Conservation (phyloP, 2,113 vertebrate genomes). For the Nibea coibor region DNA sequence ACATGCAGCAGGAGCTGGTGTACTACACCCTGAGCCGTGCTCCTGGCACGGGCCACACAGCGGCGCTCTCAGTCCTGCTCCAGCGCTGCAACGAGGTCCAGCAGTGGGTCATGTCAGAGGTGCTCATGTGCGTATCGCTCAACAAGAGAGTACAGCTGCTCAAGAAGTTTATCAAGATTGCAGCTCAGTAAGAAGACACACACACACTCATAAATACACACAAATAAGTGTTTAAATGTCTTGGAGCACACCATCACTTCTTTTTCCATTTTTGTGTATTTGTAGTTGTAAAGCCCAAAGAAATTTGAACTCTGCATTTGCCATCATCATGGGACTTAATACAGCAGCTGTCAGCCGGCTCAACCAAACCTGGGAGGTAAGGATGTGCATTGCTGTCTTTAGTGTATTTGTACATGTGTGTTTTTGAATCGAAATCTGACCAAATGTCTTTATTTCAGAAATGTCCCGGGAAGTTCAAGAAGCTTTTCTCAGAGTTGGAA, state of each 20-base stretch:
- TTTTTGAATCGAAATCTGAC: background rate
- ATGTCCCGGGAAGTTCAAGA: constrained; percentile 98
- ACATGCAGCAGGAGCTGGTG: constrained; percentile 95
- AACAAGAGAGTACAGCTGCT: constrained; percentile 96
- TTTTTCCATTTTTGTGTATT: constrained; percentile 5
- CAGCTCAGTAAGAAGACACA: constrained; percentile 92
- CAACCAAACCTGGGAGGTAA: constrained; percentile 98
- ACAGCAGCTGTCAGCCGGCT: constrained; percentile 95
- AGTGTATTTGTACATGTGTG: background rate
- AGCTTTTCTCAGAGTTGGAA: constrained; percentile 98
- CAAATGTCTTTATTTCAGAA: constrained; percentile 82
- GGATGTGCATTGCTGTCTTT: constrained; percentile 19
- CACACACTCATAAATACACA: background rate
- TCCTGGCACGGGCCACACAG: constrained; percentile 88
- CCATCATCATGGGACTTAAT: constrained; percentile 99
- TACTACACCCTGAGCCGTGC: constrained; percentile 95
- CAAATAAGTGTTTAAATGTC: background rate
- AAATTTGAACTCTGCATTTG: constrained; percentile 98
- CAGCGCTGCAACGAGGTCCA: constrained; percentile 98
- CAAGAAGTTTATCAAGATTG: constrained; percentile 99
- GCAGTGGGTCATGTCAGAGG: constrained; percentile 98
- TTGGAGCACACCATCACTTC: background rate
- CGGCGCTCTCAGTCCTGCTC: constrained; percentile 93
- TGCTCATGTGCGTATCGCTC: constrained; percentile 93
- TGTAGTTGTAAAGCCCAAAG: constrained; percentile 96